Percentiles rank a stretch among this genome's conserved stretches.
These are phyloP conservation scores for Pristiophorus japonicus DNA, from an alignment of 2,113 vertebrate genomes.

Conservation along the genomic window DNA sequence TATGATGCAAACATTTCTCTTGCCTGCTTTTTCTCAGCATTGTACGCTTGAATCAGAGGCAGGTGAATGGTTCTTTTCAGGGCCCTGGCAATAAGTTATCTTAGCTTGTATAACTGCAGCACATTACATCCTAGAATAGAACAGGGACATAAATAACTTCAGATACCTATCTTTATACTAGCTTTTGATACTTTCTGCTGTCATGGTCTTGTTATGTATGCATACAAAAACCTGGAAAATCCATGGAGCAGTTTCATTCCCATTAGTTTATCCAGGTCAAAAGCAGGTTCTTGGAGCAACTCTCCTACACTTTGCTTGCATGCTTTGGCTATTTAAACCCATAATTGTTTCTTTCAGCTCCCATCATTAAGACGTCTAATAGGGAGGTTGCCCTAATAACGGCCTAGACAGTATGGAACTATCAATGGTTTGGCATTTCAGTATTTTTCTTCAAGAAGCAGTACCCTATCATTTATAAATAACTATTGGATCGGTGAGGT, in stretches of 20 bases:
- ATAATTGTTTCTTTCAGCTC: background rate
- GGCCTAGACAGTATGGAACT: background rate
- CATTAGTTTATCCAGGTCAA: slow-evolving; percentile 49
- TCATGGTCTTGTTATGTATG: slow-evolving; percentile 48
- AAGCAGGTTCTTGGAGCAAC: slow-evolving; percentile 46
- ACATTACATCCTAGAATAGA: background rate
- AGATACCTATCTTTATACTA: slow-evolving; percentile 42
- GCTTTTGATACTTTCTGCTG: slow-evolving; percentile 44
- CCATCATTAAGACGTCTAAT: background rate
- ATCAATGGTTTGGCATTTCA: no score
- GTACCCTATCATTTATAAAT: no score
- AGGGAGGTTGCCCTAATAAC: background rate
- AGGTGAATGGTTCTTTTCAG: background rate
- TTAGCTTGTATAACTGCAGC: background rate
- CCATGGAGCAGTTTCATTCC: slow-evolving; percentile 43
- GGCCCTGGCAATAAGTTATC: background rate
- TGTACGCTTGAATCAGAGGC: background rate
- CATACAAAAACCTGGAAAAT: slow-evolving; percentile 48
- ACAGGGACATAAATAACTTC: slow-evolving; percentile 43
- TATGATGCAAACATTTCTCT: no score
- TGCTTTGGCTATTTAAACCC: background rate
- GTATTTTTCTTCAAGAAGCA: no score
- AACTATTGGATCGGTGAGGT: no score
- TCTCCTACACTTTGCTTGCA: background rate
- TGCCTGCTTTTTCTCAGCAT: no score